Evolutionary conservation across 2,797 vertebrate species (phyloP).

Genomic region (Neomorphus geoffroyi): DNA sequence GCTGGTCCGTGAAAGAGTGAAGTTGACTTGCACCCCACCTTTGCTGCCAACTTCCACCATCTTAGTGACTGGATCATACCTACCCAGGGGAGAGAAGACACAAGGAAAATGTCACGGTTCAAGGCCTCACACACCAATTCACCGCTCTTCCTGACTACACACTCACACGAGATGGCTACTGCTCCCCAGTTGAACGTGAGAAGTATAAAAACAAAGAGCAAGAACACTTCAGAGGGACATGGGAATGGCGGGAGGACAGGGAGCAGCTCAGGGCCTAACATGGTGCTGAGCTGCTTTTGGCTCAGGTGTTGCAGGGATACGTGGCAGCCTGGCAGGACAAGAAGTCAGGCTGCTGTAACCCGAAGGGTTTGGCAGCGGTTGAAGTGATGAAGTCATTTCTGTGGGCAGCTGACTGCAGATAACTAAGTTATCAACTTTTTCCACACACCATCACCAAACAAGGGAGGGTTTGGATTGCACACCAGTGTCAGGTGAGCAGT

Average conservation of each 20-base stretch:
- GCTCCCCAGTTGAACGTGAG: background rate
- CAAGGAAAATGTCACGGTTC: background rate
- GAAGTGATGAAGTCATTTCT: background rate
- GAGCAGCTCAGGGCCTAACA: background rate
- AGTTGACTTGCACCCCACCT: slow-evolving; percentile 85
- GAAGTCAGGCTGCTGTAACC: background rate
- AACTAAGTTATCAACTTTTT: background rate
- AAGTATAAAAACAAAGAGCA: background rate
- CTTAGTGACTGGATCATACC: slow-evolving; percentile 85
- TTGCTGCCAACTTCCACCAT: slow-evolving; percentile 82
- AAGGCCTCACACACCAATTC: background rate
- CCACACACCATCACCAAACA: background rate
- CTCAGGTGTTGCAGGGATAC: background rate
- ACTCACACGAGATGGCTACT: background rate
- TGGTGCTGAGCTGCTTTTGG: background rate
- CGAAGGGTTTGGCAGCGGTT: background rate
- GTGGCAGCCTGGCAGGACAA: background rate
- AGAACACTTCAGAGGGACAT: background rate
- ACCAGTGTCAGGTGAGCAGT: background rate
- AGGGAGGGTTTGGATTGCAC: background rate
- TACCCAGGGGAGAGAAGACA: slow-evolving; percentile 56
- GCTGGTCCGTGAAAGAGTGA: slow-evolving; percentile 81
- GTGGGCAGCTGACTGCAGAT: background rate
- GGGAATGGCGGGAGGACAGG: background rate
- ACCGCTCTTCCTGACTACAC: background rate